Conservation (phyloP, 2,797 vertebrate genomes). For the Tamandua tetradactyla region DNA sequence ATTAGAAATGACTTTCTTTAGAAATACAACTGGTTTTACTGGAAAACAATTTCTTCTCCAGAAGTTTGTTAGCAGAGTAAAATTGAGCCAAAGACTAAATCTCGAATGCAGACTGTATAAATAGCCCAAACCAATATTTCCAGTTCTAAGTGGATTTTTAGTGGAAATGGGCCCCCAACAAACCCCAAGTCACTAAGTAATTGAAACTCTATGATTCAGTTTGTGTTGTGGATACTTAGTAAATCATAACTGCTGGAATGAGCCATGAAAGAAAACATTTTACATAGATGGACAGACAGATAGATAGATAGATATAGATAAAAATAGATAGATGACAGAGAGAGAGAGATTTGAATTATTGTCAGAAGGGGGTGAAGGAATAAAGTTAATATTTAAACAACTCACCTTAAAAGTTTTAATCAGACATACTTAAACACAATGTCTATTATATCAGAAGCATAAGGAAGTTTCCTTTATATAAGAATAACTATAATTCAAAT, state of each 20-base stretch:
- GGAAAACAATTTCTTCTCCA: neutral
- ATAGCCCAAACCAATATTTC: neutral
- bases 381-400: neutral
- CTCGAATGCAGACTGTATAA: neutral
- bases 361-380: neutral
- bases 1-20: neutral
- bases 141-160: neutral
- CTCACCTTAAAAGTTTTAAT: neutral
- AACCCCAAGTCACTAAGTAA: neutral
- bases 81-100: neutral
- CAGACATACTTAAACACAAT: neutral
- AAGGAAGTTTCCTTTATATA: neutral
- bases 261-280: neutral
- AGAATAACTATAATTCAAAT: neutral
- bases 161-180: no score
- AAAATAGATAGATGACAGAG: no score
- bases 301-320: no score
- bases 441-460: neutral
- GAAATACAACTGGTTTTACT: neutral
- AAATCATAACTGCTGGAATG: neutral
- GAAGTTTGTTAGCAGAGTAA: neutral
- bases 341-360: neutral
- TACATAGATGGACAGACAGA: neutral
- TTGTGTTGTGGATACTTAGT: rapidly evolving
- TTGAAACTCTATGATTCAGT: neutral